These are phyloP conservation scores for Folsomia manolachei DNA, from an alignment of 2,888 invertebrate species.

Conservation along the genomic window DNA sequence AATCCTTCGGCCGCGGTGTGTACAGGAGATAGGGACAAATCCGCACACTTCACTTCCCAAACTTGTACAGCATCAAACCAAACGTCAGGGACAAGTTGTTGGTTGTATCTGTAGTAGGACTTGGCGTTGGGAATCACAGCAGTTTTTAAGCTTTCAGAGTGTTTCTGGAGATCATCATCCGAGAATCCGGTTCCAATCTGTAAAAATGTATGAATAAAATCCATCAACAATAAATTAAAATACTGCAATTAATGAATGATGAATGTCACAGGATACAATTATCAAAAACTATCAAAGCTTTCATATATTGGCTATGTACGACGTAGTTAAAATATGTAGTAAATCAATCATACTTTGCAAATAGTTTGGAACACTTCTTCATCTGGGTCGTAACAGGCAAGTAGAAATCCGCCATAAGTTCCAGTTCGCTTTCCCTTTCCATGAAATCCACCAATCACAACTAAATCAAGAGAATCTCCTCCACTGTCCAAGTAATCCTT, in stretches of 20 bases:
- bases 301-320: too few relatives aligned
- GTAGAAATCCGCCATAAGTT: conserved; percentile 87
- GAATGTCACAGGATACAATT: too few relatives aligned
- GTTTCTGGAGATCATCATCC: conserved; percentile 79
- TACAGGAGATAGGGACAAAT: conserved; percentile 91
- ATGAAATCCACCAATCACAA: conserved; percentile 89
- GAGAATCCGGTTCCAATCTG: conserved; percentile 90
- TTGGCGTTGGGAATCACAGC: conserved; percentile 73
- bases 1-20: conserved; percentile 85
- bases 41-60: conserved; percentile 97
- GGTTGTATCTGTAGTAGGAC: conserved; percentile 77
- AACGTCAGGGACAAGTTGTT: conserved; percentile 71
- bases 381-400: conserved; percentile 87
- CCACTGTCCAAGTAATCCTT: conserved; percentile 96
- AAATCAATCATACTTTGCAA: conserved; percentile 67
- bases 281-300: too few relatives aligned
- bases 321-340: too few relatives aligned
- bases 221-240: too few relatives aligned
- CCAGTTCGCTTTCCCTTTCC: conserved; percentile 93
- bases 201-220: conserved; percentile 25
- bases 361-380: conserved; percentile 89
- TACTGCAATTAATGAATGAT: too few relatives aligned
- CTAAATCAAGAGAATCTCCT: conserved; percentile 93
- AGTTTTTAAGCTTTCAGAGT: conserved; percentile 71
- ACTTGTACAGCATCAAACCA: conserved; percentile 86